Percentiles rank a stretch among this genome's conserved stretches.
Conservation (phyloP, 2,113 vertebrate genomes). For the Alethe diademata region DNA sequence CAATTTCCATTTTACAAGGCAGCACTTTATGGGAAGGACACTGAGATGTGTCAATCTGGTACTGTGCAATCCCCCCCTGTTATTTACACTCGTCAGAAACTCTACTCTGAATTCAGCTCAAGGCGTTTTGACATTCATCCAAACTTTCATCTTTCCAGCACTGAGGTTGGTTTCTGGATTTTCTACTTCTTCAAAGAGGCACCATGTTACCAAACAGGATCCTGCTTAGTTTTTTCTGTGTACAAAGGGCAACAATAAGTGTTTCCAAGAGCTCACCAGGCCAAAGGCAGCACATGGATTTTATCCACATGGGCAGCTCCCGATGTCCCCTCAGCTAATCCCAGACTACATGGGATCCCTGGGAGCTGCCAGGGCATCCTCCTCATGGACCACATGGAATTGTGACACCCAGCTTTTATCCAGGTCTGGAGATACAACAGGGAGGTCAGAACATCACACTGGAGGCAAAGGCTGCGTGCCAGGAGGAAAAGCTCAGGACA, state of each 20-base stretch:
- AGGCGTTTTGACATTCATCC: not conserved
- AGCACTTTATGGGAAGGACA: not conserved
- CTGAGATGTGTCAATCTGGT: not conserved
- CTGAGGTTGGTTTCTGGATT: not conserved
- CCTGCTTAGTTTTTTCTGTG: not conserved
- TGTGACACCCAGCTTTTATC: not conserved
- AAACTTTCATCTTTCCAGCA: not conserved
- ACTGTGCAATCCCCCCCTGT: not conserved
- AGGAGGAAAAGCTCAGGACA: not conserved
- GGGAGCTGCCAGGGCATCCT: not conserved
- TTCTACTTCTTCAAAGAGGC: conserved; percentile 2
- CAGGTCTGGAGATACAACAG: not conserved
- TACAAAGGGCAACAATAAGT: not conserved
- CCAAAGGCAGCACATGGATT: not conserved
- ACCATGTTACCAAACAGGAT: not conserved
- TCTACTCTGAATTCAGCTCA: not conserved
- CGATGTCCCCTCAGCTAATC: not conserved
- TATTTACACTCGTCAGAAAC: not conserved
- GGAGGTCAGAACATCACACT: not conserved
- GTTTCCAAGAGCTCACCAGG: not conserved
- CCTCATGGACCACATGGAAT: not conserved
- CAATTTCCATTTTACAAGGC: not conserved
- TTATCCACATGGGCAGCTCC: not conserved
- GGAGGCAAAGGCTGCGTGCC: not conserved
- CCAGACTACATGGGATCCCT: not conserved